Evolutionary conservation across 2,888 invertebrate genomes (phyloP).

Genomic region (Clitarchus hookeri): DNA sequence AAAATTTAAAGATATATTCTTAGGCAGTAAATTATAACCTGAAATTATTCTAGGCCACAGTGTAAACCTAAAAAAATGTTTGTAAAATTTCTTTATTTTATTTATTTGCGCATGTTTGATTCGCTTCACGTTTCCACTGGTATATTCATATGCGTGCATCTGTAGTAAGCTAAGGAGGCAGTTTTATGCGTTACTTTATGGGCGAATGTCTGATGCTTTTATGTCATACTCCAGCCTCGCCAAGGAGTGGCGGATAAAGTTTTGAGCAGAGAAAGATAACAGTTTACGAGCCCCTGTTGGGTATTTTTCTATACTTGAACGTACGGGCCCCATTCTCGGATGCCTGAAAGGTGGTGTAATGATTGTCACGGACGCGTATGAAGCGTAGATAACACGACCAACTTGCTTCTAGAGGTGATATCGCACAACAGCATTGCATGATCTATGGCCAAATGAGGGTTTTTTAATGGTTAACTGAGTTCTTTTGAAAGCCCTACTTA

Average conservation of each 20-base stretch:
- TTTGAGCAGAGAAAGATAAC: not conserved
- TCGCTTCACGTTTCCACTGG: not conserved
- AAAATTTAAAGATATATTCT: too few species aligned
- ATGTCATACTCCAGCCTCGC: not conserved
- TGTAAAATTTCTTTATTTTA: not conserved
- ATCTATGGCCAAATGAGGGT: too few species aligned
- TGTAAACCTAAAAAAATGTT: too few species aligned
- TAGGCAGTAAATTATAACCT: too few species aligned
- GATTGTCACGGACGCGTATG: too few species aligned
- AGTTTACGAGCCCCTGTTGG: not conserved
- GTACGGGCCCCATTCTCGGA: not conserved
- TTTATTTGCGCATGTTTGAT: not conserved
- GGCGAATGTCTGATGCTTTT: not conserved
- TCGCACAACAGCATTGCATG: too few species aligned
- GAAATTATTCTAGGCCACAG: too few species aligned
- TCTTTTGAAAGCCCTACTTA: too few species aligned
- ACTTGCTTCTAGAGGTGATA: too few species aligned
- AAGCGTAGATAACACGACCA: too few species aligned
- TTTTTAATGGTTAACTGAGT: too few species aligned
- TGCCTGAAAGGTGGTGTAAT: not conserved
- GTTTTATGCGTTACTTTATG: not conserved
- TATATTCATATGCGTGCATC: not conserved
- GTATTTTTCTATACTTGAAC: not conserved
- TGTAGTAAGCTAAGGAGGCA: not conserved
- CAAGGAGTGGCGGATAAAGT: not conserved